These are phyloP conservation scores for Crotalus viridis DNA, from an alignment of 2,113 vertebrate genomes.

Conservation along the genomic window DNA sequence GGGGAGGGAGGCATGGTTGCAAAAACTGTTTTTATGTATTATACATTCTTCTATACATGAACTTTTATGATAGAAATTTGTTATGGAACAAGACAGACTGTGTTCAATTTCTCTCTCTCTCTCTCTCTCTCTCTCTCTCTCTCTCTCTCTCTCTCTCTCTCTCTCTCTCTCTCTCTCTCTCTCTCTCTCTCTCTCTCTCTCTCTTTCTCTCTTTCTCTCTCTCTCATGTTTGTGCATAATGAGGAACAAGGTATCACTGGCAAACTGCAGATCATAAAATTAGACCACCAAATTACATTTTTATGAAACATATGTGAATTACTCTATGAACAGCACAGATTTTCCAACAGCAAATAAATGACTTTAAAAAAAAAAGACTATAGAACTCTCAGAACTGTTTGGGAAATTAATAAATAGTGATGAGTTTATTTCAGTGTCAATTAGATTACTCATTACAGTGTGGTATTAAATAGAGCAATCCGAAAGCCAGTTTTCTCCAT, in stretches of 20 bases:
- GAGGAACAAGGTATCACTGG: conserved; percentile 30
- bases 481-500: not conserved
- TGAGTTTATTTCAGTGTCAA: not conserved
- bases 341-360: not conserved
- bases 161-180: not conserved
- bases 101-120: no score
- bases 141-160: not conserved
- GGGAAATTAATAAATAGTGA: not conserved
- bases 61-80: no score
- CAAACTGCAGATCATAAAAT: not conserved
- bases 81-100: no score
- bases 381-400: not conserved
- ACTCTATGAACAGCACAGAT: not conserved
- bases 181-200: not conserved
- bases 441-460: not conserved
- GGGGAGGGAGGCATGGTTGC: not conserved
- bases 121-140: not conserved
- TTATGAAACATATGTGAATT: not conserved
- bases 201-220: not conserved
- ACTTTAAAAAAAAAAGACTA: not conserved
- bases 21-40: not conserved
- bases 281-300: not conserved
- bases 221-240: not conserved
- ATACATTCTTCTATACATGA: conserved; percentile 2
- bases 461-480: not conserved